Base-by-base conservation (phyloP, 2,888 invertebrate species). In the Epinotia brunnichana region DNA sequence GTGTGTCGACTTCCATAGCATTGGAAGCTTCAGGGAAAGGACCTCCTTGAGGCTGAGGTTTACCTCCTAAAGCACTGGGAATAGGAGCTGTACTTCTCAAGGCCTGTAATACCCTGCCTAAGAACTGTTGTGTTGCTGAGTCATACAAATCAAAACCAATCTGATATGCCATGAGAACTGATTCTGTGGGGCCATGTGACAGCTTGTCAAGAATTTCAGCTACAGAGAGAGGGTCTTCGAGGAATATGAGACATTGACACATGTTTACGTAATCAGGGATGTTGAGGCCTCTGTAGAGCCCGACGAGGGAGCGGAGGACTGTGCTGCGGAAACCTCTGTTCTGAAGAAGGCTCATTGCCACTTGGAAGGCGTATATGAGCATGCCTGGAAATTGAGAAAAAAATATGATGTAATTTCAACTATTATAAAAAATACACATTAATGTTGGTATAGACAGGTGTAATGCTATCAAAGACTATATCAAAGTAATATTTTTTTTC, bases 121-220 rank as follows among this genome's bases (percentile, higher is more conserved):
- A 94, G 88, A 99, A 99, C 87, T 99, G 98, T 90, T 99, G 99
- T 2, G 99, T 99, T 0, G 99, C 99, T 56, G 98, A 99, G 88
- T 99, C 99, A 86, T 99, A 99, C 79, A 99, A 94, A 94, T 99
- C 99, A 92, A 99, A 99, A 0, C 96, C 99, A 81, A 99, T 99
- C 93, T 99, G 99, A 90, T 98, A 99, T 0, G 99, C 99, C 98
- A 99, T 99, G 54, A 99, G 92, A 73, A 97, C 96, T 76, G 96
- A 96, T 76, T 97, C 96, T 90, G 95, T 93, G 0, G 94, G 93
- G 3, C 97, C 97, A 85, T 96, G 95, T 29, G 97, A 96, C 0
- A 99, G 93, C 89, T 97, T 97, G 83, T 98, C 98, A 9, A 99
- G 94, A 75, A 99, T 96, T 88, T 98, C 97, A 17, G 99, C 98